Percentiles rank a stretch among this genome's conserved stretches.
Evolutionary conservation across 2,888 invertebrate genomes (phyloP).

Genomic region (Alitta virens): DNA sequence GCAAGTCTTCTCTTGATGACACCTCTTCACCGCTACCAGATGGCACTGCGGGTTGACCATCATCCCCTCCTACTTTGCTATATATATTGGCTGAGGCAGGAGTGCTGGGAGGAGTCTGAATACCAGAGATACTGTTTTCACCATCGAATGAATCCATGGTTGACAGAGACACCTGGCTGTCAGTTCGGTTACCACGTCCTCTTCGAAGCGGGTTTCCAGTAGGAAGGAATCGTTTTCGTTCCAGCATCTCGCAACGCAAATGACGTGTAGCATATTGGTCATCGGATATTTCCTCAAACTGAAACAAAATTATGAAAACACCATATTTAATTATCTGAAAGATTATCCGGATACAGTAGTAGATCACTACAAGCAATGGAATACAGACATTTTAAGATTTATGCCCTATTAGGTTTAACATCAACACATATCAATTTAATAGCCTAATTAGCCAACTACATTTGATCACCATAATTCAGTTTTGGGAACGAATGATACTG

Average conservation of each 20-base stretch:
- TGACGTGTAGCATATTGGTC: slow-evolving; percentile 72
- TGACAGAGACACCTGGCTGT: slow-evolving; percentile 23
- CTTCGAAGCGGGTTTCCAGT: slow-evolving; percentile 38
- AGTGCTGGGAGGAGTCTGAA: slow-evolving; percentile 5
- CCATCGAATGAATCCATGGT: not conserved
- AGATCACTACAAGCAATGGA: no score
- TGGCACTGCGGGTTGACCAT: not conserved
- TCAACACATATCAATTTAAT: no score
- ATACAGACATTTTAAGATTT: no score
- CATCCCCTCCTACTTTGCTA: not conserved
- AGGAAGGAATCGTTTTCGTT: slow-evolving; percentile 63
- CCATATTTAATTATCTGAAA: no score
- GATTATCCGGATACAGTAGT: no score
- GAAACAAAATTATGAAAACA: not conserved
- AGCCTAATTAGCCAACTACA: no score
- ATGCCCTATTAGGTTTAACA: no score
- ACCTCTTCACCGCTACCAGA: slow-evolving; percentile 1
- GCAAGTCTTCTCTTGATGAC: slow-evolving; percentile 1
- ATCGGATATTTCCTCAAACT: slow-evolving; percentile 76
- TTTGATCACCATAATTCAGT: no score
- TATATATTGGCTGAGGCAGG: slow-evolving; percentile 2
- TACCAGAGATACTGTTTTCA: slow-evolving; percentile 1
- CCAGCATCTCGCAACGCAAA: slow-evolving; percentile 74
- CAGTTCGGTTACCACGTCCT: slow-evolving; percentile 37
- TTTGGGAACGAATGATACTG: no score